phyloP scores from a whole-genome alignment of 2,888 invertebrate genomes.

The Drosophila tripunctata region DNA sequence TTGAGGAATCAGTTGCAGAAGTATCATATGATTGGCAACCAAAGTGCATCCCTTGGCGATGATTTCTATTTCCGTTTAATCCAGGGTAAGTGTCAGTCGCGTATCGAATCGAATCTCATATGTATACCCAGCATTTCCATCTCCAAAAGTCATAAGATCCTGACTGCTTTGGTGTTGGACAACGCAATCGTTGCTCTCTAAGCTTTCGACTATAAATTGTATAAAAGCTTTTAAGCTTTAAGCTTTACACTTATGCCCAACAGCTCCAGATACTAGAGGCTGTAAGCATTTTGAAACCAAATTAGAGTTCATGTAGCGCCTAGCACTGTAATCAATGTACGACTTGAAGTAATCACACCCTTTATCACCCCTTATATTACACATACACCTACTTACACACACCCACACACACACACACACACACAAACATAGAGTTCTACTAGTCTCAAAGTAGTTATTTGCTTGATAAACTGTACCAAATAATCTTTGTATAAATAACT shows the following conservation, averaged over 20 bases:
- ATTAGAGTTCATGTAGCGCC: background rate
- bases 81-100: constrained; percentile 70
- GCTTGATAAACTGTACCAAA: no score
- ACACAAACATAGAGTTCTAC: no score
- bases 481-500: no score
- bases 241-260: constrained; percentile 1
- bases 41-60: constrained; percentile 69
- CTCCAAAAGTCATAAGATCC: background rate
- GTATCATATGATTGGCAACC: constrained; percentile 56
- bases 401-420: background rate
- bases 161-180: constrained; percentile 34
- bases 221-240: background rate
- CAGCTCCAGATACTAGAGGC: constrained; percentile 1
- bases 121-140: background rate
- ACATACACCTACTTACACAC: constrained; percentile 1
- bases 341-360: constrained; percentile 2
- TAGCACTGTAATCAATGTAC: constrained; percentile 4
- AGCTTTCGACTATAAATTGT: constrained; percentile 15
- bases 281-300: background rate
- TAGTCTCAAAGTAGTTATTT: no score
- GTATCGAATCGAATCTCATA: background rate
- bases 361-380: background rate
- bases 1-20: constrained; percentile 53
- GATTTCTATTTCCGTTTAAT: constrained; percentile 67
- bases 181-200: constrained; percentile 1